Conservation (phyloP, 2,113 vertebrate genomes). For the Cinclus mexicanus region DNA sequence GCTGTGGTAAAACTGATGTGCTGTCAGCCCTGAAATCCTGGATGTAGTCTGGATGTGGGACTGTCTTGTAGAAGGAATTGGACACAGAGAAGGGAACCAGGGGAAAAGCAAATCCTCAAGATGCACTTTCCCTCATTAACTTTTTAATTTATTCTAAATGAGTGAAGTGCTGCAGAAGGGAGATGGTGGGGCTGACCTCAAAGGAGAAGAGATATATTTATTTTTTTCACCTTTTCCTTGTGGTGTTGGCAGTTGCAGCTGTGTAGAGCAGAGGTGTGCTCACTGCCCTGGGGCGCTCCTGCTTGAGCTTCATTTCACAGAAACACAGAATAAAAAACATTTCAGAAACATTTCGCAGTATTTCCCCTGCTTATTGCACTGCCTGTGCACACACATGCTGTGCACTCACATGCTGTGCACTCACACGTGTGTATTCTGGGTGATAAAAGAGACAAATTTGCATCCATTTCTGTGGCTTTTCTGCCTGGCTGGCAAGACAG, state of each 20-base stretch:
- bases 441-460: conserved; percentile 7
- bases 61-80: not conserved
- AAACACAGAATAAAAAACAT: too few relatives aligned
- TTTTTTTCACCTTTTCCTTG: not conserved
- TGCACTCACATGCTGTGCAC: not conserved
- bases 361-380: not conserved
- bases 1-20: accelerated
- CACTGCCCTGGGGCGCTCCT: not conserved
- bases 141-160: not conserved
- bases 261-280: not conserved
- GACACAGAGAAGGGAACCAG: not conserved
- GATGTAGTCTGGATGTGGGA: not conserved
- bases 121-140: not conserved
- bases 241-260: not conserved
- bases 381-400: not conserved
- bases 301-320: not conserved
- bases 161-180: not conserved
- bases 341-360: too few relatives aligned
- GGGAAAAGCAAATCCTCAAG: not conserved
- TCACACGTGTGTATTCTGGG: not conserved
- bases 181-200: not conserved
- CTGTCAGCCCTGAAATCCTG: not conserved
- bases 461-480: not conserved
- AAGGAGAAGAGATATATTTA: not conserved
- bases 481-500: not conserved